These are phyloP conservation scores for Drosophila repleta DNA, from an alignment of 1,140 invertebrate species.

Conservation along the genomic window DNA sequence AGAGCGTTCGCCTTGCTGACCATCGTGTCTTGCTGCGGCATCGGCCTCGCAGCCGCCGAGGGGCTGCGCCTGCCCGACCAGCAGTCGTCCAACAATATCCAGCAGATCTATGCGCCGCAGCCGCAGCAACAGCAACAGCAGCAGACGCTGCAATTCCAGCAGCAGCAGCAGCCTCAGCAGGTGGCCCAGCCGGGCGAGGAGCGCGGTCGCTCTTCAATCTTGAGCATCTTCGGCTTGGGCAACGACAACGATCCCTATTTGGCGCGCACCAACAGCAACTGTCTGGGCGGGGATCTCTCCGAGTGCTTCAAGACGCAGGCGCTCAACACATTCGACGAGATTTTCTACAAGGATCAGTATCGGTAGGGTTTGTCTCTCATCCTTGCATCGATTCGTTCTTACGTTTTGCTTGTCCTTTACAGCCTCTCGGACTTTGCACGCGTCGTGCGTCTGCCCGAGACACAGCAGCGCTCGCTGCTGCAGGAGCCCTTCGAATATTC, in stretches of 20 bases:
- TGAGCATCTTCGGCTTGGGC: conserved; percentile 90
- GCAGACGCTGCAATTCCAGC: conserved; percentile 61
- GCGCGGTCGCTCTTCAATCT: conserved; percentile 84
- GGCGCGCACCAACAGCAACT: conserved; percentile 88
- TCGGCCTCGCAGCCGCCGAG: conserved; percentile 84
- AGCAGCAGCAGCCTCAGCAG: conserved; percentile 53
- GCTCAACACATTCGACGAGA: conserved; percentile 89
- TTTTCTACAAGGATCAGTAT: conserved; percentile 88
- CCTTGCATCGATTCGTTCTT: background rate
- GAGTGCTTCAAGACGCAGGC: conserved; percentile 92
- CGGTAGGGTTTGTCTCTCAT: conserved; percentile 76
- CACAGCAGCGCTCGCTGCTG: conserved; percentile 86
- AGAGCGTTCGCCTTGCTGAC: conserved; percentile 53
- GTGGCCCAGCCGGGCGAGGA: conserved; percentile 50
- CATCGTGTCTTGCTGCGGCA: conserved; percentile 40
- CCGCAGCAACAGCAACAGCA: conserved; percentile 54
- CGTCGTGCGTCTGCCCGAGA: conserved; percentile 87
- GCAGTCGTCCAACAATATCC: conserved; percentile 80
- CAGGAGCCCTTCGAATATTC: conserved; percentile 89
- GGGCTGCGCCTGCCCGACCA: conserved; percentile 86
- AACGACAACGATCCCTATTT: conserved; percentile 90
- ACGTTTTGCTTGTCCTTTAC: conserved; percentile 1
- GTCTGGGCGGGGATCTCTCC: conserved; percentile 89
- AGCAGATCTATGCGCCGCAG: conserved; percentile 74
- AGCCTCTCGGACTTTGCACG: conserved; percentile 89